Evolutionary conservation across 2,113 vertebrate species (phyloP), one percentile per base, ranked within the genome.

Genomic region (Chaetodon auriga): DNA sequence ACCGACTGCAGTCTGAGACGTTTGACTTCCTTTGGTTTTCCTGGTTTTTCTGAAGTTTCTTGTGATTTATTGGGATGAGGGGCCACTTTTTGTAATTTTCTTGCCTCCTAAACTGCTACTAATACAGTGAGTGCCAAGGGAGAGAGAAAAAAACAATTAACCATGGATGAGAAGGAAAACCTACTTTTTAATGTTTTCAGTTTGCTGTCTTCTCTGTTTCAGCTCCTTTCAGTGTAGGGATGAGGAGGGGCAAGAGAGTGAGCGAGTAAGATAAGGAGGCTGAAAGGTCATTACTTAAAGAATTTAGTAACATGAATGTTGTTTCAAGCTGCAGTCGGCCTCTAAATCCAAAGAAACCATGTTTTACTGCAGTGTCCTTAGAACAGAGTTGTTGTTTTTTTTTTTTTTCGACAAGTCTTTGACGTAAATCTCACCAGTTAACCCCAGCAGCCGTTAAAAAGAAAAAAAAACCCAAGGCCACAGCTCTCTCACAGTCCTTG

Each of bases 171-270:
- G 74, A 83, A 75, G 63, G 53, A 70, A 79, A 82, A 55, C 18
- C 36, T 78, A 13, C 21, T 81, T 80, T 84, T 70, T 54, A 73
- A 69, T 9, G 13, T 76, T 80, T 85, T 87, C 80, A 80, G 36
- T 74, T 75, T 68, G 38, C 48, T 35, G 25, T 48, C 18, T 25
- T 43, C 55, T 82, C 46, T 60, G 23, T 86, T 74, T 75, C 43
- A 41, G 38, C 38, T 74, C 3, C 82, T 84, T 77, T 70, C 54
- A 80, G 63, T 48, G 30, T 8, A 30, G 57, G 21, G 38, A 10
- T 1, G 9, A 57, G 16, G n/a, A 46, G 36, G 35, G 18, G 7
- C 2, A 61, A 53, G 30, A 5, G 35, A 43, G 62, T 19, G 10
- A 16, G 43, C 13, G 49, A 36, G 63, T 6, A 19, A 69, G 85